phyloP scores from a whole-genome alignment of 2,888 invertebrate genomes.

The Rhaphigaster nebulosa region DNA sequence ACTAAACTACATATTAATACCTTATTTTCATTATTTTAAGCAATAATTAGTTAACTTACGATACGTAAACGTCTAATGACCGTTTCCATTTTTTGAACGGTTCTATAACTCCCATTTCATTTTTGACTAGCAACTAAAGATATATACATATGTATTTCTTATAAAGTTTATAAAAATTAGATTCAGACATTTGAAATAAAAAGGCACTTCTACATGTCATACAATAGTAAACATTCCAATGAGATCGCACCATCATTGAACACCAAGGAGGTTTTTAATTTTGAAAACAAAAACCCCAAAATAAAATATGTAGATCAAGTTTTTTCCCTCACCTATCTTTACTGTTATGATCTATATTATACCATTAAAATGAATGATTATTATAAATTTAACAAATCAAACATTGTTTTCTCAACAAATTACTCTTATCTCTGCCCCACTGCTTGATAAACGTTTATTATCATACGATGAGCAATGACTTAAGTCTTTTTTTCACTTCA shows the following conservation, averaged over 20 bases:
- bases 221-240: constrained; percentile 35
- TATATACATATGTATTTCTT: neutral
- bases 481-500: too few species aligned
- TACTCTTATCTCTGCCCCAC: too few species aligned
- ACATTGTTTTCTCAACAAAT: too few species aligned
- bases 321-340: too few species aligned
- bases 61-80: constrained; percentile 60
- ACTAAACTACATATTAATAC: neutral
- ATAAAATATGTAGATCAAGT: too few species aligned
- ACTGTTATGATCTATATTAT: too few species aligned
- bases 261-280: neutral
- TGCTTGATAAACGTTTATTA: too few species aligned
- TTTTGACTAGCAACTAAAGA: constrained; percentile 45
- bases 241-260: neutral
- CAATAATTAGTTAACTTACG: constrained; percentile 54
- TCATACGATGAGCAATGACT: too few species aligned
- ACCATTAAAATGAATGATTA: too few species aligned
- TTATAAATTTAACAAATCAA: too few species aligned
- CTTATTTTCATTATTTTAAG: neutral
- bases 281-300: neutral
- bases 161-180: neutral
- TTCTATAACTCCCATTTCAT: constrained; percentile 62
- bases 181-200: constrained; percentile 16
- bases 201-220: constrained; percentile 46
- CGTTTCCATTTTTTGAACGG: constrained; percentile 63